Percentiles rank a stretch among this genome's conserved stretches.
phyloP scores from a whole-genome alignment of 1,140 invertebrate genomes.

The Frieseomelitta varia region DNA sequence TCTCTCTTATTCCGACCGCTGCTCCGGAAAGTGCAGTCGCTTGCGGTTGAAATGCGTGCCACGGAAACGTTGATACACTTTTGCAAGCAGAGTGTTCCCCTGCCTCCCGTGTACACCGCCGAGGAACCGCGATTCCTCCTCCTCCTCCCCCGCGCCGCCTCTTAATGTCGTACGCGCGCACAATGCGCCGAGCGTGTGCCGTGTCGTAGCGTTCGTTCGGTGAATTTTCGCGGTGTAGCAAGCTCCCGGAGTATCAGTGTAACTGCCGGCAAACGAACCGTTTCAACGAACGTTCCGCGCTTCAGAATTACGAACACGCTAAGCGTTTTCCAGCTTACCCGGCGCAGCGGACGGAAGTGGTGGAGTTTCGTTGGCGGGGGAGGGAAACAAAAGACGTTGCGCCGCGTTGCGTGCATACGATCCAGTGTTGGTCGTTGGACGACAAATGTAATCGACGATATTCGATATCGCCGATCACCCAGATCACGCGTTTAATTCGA shows the following conservation, averaged over 20 bases:
- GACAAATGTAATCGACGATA: background rate
- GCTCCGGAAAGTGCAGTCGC: constrained; percentile 9
- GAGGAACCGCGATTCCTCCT: background rate
- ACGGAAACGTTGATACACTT: constrained; percentile 20
- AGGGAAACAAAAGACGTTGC: background rate
- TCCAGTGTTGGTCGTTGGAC: background rate
- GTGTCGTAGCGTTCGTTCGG: background rate
- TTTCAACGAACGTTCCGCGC: background rate
- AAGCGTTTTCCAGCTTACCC: background rate
- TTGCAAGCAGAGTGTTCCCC: constrained; percentile 2
- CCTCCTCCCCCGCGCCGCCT: background rate
- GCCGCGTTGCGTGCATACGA: too few relatives aligned
- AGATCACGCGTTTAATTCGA: background rate
- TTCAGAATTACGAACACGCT: background rate
- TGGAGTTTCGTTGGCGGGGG: background rate
- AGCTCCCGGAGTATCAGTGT: background rate
- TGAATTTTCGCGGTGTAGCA: background rate
- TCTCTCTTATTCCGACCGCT: constrained; percentile 17
- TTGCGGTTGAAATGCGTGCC: constrained; percentile 29
- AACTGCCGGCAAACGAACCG: constrained; percentile 9
- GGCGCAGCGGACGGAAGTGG: too few relatives aligned
- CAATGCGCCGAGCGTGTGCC: background rate
- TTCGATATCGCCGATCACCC: background rate
- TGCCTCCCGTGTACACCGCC: background rate
- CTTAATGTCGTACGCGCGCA: constrained; percentile 1